Base-by-base conservation (phyloP, 2,113 vertebrate genomes). In the Podarcis cretensis region DNA sequence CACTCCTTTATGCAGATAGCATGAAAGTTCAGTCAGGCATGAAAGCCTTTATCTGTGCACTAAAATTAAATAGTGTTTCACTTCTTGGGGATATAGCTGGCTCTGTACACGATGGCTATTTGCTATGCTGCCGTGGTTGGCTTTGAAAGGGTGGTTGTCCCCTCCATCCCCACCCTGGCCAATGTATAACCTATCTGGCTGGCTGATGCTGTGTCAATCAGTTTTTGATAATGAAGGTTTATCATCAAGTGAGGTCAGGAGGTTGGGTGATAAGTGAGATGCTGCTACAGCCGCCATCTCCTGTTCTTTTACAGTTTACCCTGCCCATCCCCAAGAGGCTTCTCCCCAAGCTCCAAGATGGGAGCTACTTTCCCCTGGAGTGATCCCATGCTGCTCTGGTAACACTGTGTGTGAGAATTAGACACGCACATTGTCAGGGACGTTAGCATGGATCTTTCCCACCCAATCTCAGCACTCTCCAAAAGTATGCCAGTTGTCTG, bases 31-130 rank as follows among this genome's bases (percentile, higher is more conserved):
- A 80, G 30, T 85, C 86, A 16, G 20, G n/a, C 87, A 87, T 77
- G 78, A 91, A 93, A 92, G 87, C 35, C 12, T 78, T 87, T 93
- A 92, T 85, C 79, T 94, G 90, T 90, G 88, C 81, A 68, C 86
- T 91, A 84, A 68, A 93, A 65, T 35, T 89, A 92, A 92, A 81
- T 54, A 30, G n/a, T 85, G 13, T 82, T 88, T 59, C n/a, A 21
- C 69, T 90, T 90, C 37, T 69, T 2, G 21, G 87, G 84, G 68
- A 65, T 90, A 66, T 81, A 83, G 74, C 23, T 77, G 68, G 81
- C 43, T 25, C n/a, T 27, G 32, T 74, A 1, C 59, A n/a, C 65
- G 63, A 27, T 48, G 76, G 68, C 37, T 27, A 80, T 57, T 73
- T 86, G 74, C 89, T 84, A 88, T 77, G 65, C 68, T 92, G 86